Evolutionary conservation across 2,797 vertebrate species (phyloP).

Genomic region (Trachops cirrhosus): DNA sequence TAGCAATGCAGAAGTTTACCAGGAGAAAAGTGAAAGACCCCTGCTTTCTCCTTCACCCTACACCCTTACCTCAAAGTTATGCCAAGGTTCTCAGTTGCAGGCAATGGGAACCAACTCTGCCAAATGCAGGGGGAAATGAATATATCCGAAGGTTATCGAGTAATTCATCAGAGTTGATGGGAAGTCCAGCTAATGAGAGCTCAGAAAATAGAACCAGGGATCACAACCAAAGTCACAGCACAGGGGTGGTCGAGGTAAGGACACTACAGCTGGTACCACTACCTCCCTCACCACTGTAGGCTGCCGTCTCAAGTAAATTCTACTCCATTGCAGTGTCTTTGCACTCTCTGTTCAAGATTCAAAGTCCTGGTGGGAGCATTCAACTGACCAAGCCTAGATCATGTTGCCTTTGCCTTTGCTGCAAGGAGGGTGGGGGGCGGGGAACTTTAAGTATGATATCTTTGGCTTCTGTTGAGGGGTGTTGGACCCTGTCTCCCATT

Average conservation of each 20-base stretch:
- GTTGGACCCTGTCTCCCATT: neutral
- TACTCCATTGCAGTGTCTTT: neutral
- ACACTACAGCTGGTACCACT: neutral
- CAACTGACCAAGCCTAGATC: neutral
- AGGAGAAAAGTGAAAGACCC: neutral
- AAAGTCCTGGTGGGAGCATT: neutral
- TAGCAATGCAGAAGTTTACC: neutral
- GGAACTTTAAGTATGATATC: neutral
- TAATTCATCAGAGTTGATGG: neutral
- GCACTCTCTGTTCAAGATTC: neutral
- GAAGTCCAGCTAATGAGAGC: neutral
- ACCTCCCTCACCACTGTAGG: neutral
- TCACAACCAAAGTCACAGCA: neutral
- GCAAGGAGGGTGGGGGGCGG: neutral
- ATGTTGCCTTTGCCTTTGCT: neutral
- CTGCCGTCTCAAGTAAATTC: neutral
- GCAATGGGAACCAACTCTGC: constrained; percentile 10
- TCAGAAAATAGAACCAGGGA: neutral
- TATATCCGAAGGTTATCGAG: neutral
- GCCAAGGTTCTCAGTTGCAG: neutral
- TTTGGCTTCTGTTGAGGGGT: neutral
- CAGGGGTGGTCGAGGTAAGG: neutral
- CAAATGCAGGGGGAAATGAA: neutral
- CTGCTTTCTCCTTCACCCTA: neutral
- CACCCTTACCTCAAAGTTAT: neutral